Evolutionary conservation across 2,113 vertebrate genomes (phyloP).

Genomic region (Apteryx owenii): DNA sequence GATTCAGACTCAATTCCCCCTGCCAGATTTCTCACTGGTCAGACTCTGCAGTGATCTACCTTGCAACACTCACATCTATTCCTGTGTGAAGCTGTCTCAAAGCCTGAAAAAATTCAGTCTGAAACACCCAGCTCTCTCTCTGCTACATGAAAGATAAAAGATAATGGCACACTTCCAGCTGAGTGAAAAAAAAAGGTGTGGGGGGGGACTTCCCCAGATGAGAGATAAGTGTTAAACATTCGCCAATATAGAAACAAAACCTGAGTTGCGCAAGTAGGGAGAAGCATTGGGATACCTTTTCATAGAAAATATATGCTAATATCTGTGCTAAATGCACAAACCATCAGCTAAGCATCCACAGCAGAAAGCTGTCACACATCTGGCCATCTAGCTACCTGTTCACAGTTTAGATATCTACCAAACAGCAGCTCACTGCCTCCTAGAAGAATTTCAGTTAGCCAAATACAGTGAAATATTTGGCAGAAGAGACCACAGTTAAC

Average conservation of each 20-base stretch:
- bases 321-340: not conserved
- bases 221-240: not conserved
- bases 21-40: not conserved
- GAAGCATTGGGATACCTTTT: not conserved
- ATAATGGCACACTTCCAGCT: not conserved
- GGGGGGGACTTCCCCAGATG: not conserved
- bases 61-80: not conserved
- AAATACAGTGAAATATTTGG: not conserved
- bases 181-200: not conserved
- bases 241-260: conserved; percentile 14
- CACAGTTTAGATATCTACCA: not conserved
- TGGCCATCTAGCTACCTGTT: not conserved
- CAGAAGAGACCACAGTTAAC: not conserved
- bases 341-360: not conserved
- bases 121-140: not conserved
- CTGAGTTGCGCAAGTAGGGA: not conserved
- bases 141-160: not conserved
- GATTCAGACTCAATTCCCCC: not conserved
- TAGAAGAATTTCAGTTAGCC: not conserved
- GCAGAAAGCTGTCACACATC: not conserved
- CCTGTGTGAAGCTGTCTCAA: not conserved
- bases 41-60: not conserved
- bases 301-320: not conserved
- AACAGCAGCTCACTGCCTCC: not conserved
- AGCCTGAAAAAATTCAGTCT: not conserved